phyloP scores from a whole-genome alignment of 1,140 invertebrate genomes.

The Bombus cullumanus region DNA sequence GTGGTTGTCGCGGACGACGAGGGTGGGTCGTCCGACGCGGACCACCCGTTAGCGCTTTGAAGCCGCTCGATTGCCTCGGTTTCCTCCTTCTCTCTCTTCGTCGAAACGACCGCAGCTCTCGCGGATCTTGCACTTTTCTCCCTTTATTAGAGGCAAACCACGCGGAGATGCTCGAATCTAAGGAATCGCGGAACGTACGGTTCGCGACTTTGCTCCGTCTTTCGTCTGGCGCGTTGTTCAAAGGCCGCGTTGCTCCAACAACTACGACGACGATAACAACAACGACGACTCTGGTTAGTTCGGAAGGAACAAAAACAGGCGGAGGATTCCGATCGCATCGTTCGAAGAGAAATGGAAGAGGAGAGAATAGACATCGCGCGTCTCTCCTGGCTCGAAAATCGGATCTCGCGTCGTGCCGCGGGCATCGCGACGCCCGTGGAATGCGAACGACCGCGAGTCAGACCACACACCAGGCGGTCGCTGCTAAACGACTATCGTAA shows the following conservation, averaged over 20 bases:
- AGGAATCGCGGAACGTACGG: not conserved
- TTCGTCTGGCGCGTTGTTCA: not conserved
- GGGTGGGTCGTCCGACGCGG: slow-evolving; percentile 36
- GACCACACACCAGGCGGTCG: slow-evolving; percentile 69
- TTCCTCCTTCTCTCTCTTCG: not conserved
- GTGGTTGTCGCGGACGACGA: slow-evolving; percentile 70
- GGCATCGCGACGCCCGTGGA: slow-evolving; percentile 68
- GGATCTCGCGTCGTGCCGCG: not conserved
- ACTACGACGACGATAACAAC: slow-evolving; percentile 47
- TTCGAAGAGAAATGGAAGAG: slow-evolving; percentile 19
- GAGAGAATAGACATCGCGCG: not conserved
- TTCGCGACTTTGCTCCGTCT: slow-evolving; percentile 49
- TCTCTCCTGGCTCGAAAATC: not conserved
- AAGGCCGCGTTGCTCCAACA: not conserved
- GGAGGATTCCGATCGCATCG: slow-evolving; percentile 4
- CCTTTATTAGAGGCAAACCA: not conserved
- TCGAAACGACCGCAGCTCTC: not conserved
- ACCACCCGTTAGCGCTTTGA: slow-evolving; percentile 67
- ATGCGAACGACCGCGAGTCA: slow-evolving; percentile 69
- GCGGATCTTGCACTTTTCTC: not conserved
- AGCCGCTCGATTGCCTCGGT: slow-evolving; percentile 29
- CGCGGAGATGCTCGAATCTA: not conserved
- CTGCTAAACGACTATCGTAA: slow-evolving; percentile 77
- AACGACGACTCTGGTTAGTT: not conserved
- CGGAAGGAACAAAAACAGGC: not conserved